Percentiles rank a stretch among this genome's conserved stretches.
Conservation (phyloP, 1,140 invertebrate genomes). For the Lepidurus apus region DNA sequence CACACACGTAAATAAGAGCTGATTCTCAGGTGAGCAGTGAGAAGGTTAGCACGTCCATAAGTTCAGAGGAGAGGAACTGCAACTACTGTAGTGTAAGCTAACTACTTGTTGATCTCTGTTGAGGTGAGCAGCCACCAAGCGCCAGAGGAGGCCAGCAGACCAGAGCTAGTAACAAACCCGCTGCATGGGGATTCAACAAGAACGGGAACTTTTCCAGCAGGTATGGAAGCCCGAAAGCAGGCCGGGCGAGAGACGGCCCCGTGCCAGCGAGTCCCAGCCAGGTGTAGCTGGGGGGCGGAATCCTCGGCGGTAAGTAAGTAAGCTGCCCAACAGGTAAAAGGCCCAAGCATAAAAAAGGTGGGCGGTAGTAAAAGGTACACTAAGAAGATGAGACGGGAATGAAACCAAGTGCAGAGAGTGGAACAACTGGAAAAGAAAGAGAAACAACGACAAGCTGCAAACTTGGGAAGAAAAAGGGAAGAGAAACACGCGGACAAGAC, state of each 20-base stretch:
- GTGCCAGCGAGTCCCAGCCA: conserved; percentile 5
- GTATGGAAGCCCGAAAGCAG: background rate
- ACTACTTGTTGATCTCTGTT: conserved; percentile 4
- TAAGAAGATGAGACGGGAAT: conserved; percentile 10
- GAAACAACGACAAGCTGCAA: conserved; percentile 6
- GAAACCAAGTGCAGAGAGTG: background rate
- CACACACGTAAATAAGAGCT: background rate
- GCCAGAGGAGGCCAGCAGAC: conserved; percentile 16
- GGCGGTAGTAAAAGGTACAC: conserved; percentile 9
- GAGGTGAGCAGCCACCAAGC: conserved; percentile 7
- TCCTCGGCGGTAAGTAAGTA: conserved; percentile 13
- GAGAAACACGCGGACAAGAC: background rate
- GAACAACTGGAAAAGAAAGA: conserved; percentile 9
- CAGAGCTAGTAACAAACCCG: background rate
- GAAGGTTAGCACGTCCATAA: background rate
- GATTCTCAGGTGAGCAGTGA: background rate
- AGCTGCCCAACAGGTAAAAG: conserved; percentile 6
- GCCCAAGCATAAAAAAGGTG: conserved; percentile 18
- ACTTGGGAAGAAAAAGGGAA: background rate
- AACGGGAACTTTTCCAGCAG: conserved; percentile 12
- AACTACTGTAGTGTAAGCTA: conserved; percentile 1
- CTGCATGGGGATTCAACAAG: conserved; percentile 13
- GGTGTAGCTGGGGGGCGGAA: conserved; percentile 17
- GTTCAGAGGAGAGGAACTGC: background rate
- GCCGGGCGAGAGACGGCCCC: conserved; percentile 19